Percentiles rank a stretch among this genome's conserved stretches.
These are phyloP conservation scores for Pteruthius melanotis DNA, from an alignment of 2,113 vertebrate genomes.

Conservation along the genomic window DNA sequence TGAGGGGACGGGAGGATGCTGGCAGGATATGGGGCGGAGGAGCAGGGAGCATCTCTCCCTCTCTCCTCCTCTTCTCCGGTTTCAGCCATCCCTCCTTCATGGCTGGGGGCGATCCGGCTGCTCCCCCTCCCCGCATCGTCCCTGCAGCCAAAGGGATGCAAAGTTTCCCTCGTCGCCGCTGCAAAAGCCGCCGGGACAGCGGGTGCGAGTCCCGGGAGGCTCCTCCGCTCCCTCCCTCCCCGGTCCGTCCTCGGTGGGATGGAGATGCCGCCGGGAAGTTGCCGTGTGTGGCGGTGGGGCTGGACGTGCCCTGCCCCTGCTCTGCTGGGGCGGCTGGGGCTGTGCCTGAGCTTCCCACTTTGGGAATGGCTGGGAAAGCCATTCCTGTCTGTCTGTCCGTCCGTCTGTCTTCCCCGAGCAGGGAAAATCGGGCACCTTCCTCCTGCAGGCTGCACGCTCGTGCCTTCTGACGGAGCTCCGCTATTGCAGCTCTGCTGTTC, in stretches of 20 bases:
- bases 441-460: background rate
- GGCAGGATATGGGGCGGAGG: background rate
- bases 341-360: background rate
- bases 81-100: background rate
- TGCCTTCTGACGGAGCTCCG: background rate
- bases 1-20: background rate
- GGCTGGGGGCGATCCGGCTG: background rate
- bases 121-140: accelerated
- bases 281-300: background rate
- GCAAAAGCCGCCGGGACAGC: background rate
- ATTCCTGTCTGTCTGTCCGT: background rate
- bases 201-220: background rate
- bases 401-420: background rate
- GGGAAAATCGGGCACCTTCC: background rate
- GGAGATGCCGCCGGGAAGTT: background rate
- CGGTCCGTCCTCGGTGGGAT: background rate
- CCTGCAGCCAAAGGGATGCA: background rate
- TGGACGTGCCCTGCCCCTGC: background rate
- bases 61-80: background rate
- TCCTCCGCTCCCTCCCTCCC: background rate
- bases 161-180: background rate
- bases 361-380: background rate
- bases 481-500: background rate
- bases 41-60: background rate
- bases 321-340: background rate